Percentiles rank a stretch among this genome's conserved stretches.
Conservation (phyloP, 2,888 invertebrate species). For the Petrophora chlorosata region DNA sequence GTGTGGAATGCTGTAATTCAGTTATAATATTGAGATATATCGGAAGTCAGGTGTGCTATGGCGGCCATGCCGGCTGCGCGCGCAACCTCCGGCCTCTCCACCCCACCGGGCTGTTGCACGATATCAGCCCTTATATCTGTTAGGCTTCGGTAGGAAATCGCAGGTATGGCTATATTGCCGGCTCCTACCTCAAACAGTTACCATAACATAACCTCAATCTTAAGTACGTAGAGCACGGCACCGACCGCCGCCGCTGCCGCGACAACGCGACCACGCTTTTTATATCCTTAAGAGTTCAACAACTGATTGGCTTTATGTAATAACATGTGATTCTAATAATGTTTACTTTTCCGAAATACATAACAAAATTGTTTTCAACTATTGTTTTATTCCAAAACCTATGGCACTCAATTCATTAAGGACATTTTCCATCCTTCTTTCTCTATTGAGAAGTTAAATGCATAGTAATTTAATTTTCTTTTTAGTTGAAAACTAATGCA, state of each 20-base stretch:
- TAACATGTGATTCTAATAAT: conserved; percentile 39
- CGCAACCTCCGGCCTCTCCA: conserved; percentile 68
- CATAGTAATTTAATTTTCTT: background rate
- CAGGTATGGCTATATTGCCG: conserved; percentile 52
- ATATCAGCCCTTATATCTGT: conserved; percentile 66
- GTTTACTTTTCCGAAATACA: conserved; percentile 67
- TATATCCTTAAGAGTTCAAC: conserved; percentile 49
- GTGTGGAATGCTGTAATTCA: conserved; percentile 65
- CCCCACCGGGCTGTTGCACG: conserved; percentile 59
- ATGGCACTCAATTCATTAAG: conserved; percentile 33
- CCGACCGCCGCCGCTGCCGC: conserved; percentile 71
- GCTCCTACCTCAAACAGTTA: conserved; percentile 73
- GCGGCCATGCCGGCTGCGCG: conserved; percentile 82
- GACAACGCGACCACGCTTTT: conserved; percentile 45
- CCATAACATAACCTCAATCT: conserved; percentile 83
- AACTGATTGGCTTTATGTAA: conserved; percentile 64
- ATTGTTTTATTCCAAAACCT: conserved; percentile 74
- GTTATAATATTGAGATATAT: conserved; percentile 69
- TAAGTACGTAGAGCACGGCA: conserved; percentile 67
- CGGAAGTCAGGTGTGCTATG: conserved; percentile 76
- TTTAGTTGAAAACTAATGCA: conserved; percentile 1
- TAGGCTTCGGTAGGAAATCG: conserved; percentile 60
- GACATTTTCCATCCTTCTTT: too few relatives aligned
- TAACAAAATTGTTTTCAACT: conserved; percentile 49
- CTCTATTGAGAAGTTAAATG: too few relatives aligned